Conservation (phyloP, 2,113 vertebrate species). For the Perognathus longimembris region DNA sequence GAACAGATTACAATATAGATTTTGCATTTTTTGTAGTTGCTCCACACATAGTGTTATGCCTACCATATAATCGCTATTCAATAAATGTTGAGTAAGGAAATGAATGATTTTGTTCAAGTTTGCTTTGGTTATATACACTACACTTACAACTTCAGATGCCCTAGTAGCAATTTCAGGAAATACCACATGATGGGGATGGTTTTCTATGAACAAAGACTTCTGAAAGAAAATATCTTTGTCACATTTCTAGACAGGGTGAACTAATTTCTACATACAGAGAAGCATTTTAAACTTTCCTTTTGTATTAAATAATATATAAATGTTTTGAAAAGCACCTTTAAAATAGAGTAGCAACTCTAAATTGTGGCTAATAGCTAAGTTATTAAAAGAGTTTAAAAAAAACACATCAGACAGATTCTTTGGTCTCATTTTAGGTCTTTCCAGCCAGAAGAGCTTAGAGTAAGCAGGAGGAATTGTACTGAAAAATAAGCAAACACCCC, state of each 20-base stretch:
- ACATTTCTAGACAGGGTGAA: background rate
- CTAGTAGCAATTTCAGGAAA: constrained; percentile 61
- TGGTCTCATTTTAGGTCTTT: background rate
- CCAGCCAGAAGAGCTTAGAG: constrained; percentile 1
- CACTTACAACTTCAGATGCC: background rate
- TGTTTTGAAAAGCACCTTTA: background rate
- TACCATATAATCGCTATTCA: constrained; percentile 23
- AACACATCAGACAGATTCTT: background rate
- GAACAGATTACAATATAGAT: constrained; percentile 30
- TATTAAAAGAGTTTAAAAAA: background rate
- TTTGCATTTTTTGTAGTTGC: background rate
- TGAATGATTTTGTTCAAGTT: background rate
- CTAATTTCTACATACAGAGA: background rate
- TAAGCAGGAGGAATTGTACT: background rate
- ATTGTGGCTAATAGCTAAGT: background rate
- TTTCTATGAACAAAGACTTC: constrained; percentile 29
- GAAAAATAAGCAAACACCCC: background rate
- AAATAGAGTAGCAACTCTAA: background rate
- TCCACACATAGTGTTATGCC: background rate
- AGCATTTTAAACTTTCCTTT: background rate
- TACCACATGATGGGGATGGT: constrained; percentile 69
- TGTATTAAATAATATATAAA: background rate
- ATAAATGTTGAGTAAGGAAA: constrained; percentile 44
- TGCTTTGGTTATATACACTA: constrained; percentile 34
- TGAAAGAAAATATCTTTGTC: background rate